Evolutionary conservation across 2,888 invertebrate species (phyloP).

Genomic region (Lepidocyrtinus sp.): DNA sequence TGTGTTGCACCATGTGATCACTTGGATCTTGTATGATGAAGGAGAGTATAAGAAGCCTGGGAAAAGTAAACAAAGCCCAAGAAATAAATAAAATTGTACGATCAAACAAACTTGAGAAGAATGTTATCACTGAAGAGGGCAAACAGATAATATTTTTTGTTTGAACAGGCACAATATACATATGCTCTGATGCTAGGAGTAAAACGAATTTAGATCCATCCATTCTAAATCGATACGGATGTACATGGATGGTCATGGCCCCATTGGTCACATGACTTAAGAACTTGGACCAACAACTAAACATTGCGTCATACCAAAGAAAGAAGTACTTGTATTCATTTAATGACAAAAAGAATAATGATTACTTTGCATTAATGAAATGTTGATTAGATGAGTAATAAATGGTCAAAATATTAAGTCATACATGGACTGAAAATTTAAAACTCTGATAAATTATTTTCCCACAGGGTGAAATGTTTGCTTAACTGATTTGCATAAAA

Average conservation of each 20-base stretch:
- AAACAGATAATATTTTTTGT: constrained; percentile 25
- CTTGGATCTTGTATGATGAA: not conserved
- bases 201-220: not conserved
- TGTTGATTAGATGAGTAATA: not conserved
- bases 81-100: constrained; percentile 25
- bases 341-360: not conserved
- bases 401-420: not conserved
- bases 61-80: constrained; percentile 59
- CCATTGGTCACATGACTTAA: no score
- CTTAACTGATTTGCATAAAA: not conserved
- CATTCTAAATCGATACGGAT: not conserved
- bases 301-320: not conserved
- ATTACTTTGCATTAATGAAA: not conserved
- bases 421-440: no score
- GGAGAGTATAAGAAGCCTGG: constrained; percentile 45
- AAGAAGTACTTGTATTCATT: not conserved
- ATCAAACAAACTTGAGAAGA: constrained; percentile 50
- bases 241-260: not conserved
- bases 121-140: constrained; percentile 29
- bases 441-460: not conserved
- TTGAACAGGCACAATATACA: not conserved
- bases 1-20: not conserved
- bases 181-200: not conserved
- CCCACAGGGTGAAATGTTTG: not conserved
- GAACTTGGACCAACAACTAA: no score